These are phyloP conservation scores for Zootermopsis nevadensis DNA, from an alignment of 2,888 invertebrate species.

Conservation along the genomic window DNA sequence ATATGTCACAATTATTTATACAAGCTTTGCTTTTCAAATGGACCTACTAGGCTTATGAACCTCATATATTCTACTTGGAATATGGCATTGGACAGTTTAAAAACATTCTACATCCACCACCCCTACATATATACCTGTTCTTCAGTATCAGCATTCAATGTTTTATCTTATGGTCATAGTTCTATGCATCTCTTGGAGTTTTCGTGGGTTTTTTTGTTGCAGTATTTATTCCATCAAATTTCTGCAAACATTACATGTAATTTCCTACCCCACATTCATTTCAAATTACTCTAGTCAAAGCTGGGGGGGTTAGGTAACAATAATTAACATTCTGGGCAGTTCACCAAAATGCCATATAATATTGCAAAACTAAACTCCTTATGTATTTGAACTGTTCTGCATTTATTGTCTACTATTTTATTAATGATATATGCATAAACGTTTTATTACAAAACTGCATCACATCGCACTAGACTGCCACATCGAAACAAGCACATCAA, in stretches of 20 bases:
- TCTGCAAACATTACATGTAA: background rate
- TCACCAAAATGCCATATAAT: background rate
- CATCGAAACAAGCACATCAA: constrained; percentile 28
- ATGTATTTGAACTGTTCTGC: constrained; percentile 15
- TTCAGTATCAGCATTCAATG: no score
- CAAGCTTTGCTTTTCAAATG: background rate
- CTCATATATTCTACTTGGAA: background rate
- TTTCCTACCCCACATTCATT: constrained; percentile 3
- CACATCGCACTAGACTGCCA: constrained; percentile 10
- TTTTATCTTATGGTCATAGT: background rate
- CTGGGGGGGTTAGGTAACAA: background rate
- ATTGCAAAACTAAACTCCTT: constrained; percentile 26
- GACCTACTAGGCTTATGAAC: constrained; percentile 7
- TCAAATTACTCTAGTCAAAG: background rate
- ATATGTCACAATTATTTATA: no score
- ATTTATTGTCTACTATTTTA: constrained; percentile 40
- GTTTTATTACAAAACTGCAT: constrained; percentile 18
- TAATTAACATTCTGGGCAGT: background rate
- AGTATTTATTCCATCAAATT: background rate
- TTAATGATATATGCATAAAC: background rate
- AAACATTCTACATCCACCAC: background rate
- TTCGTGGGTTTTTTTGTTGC: background rate
- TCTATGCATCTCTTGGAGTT: background rate
- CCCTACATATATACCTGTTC: background rate
- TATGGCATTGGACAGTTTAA: background rate